phyloP scores from a whole-genome alignment of 2,888 invertebrate genomes.

The Sericinus montela region DNA sequence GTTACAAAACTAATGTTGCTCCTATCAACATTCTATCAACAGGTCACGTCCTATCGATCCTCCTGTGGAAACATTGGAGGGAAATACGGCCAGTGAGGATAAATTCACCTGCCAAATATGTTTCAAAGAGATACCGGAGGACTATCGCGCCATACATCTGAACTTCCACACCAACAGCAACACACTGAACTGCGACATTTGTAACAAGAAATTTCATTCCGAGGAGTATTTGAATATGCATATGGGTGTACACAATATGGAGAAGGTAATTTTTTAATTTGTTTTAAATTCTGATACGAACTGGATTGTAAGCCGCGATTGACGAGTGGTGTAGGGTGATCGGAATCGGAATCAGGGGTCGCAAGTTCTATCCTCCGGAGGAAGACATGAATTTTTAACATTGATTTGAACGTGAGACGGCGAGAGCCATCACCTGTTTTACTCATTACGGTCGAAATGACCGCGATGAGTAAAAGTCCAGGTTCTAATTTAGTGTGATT shows the following conservation, averaged over 20 bases:
- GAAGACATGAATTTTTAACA: too few relatives aligned
- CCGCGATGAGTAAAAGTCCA: too few relatives aligned
- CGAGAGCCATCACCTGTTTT: too few relatives aligned
- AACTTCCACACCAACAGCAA: slow-evolving; percentile 81
- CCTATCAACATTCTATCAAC: slow-evolving; percentile 25
- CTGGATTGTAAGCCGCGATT: too few relatives aligned
- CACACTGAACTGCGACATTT: slow-evolving; percentile 81
- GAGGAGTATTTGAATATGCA: slow-evolving; percentile 85
- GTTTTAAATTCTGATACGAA: too few relatives aligned
- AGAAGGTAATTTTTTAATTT: slow-evolving; percentile 56
- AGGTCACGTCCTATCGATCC: slow-evolving; percentile 63
- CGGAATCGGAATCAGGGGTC: too few relatives aligned
- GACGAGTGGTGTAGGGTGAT: too few relatives aligned
- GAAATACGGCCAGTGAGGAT: slow-evolving; percentile 34
- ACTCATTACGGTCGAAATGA: too few relatives aligned
- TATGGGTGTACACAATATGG: slow-evolving; percentile 82
- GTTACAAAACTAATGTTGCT: too few relatives aligned
- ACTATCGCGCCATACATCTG: slow-evolving; percentile 80
- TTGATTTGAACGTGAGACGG: too few relatives aligned
- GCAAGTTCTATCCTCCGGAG: too few relatives aligned
- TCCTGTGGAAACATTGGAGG: slow-evolving; percentile 59
- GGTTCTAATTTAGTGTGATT: too few relatives aligned
- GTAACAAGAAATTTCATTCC: slow-evolving; percentile 85
- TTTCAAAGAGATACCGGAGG: slow-evolving; percentile 61
- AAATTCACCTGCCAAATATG: slow-evolving; percentile 77